phyloP scores from a whole-genome alignment of 1,140 invertebrate species.

The Schlechtendalia chinensis region DNA sequence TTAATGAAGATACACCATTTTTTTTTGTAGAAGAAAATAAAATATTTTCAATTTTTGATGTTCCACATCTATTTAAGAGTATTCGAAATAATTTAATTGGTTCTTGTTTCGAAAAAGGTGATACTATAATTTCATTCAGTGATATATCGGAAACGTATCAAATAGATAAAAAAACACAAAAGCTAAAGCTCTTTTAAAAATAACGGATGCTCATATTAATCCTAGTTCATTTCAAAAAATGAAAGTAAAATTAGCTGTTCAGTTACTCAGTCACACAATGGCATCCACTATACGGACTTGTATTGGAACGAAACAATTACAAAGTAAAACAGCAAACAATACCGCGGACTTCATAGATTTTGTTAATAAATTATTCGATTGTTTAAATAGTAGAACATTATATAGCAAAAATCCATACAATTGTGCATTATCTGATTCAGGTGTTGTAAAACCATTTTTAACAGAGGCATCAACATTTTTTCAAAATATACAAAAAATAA shows the following conservation, averaged over 20 bases:
- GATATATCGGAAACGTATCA: neutral
- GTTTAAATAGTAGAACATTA: neutral
- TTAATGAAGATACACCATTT: neutral
- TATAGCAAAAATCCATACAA: slow-evolving; percentile 20
- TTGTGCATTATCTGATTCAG: neutral
- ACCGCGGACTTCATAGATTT: slow-evolving; percentile 15
- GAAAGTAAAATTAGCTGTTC: slow-evolving; percentile 8
- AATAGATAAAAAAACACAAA: neutral
- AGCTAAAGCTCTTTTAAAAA: slow-evolving; percentile 20
- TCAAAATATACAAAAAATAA: slow-evolving; percentile 18
- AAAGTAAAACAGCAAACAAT: slow-evolving; percentile 10
- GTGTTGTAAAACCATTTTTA: slow-evolving; percentile 17
- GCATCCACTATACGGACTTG: slow-evolving; percentile 9
- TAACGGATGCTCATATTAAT: neutral
- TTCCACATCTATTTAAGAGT: slow-evolving; percentile 13
- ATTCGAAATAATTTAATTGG: slow-evolving; percentile 24
- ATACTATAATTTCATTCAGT: slow-evolving; percentile 2
- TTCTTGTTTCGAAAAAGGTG: neutral
- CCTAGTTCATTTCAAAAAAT: slow-evolving; percentile 16
- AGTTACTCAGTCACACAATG: slow-evolving; percentile 19
- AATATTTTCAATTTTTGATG: slow-evolving; percentile 35
- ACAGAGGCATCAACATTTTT: slow-evolving; percentile 6
- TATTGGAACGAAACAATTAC: neutral
- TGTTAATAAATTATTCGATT: slow-evolving; percentile 33
- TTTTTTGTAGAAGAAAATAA: slow-evolving; percentile 29